Evolutionary conservation across 2,888 invertebrate genomes (phyloP).

Genomic region (Stramonita haemastoma): DNA sequence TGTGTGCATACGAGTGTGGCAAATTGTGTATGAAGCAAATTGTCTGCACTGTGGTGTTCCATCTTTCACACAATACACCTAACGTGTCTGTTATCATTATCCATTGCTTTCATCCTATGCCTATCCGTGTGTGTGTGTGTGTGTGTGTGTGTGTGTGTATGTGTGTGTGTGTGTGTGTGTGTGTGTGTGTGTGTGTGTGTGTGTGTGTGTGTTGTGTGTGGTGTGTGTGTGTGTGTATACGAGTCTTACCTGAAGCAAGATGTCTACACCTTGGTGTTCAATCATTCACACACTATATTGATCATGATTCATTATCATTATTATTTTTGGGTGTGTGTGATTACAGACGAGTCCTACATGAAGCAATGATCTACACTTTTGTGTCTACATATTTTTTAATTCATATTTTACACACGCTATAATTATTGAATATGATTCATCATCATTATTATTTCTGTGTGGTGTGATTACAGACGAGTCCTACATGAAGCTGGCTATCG

Average conservation of each 20-base stretch:
- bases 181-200: not conserved
- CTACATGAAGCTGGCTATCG: constrained; percentile 94
- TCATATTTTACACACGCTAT: too few species aligned
- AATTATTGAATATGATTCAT: not conserved
- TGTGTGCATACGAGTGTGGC: constrained; percentile 24
- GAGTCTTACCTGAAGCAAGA: not conserved
- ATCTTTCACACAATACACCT: not conserved
- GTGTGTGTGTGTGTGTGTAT: not conserved
- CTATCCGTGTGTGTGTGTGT: not conserved
- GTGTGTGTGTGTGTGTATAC: constrained; percentile 33
- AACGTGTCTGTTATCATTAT: not conserved
- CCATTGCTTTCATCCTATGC: too few species aligned
- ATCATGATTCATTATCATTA: not conserved
- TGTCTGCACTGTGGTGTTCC: not conserved
- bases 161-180: not conserved
- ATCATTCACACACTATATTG: not conserved
- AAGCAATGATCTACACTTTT: not conserved
- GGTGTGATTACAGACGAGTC: constrained; percentile 84
- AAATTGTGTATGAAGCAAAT: too few species aligned
- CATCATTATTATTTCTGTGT: not conserved
- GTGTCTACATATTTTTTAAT: too few species aligned
- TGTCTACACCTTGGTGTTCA: not conserved
- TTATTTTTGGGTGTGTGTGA: not conserved
- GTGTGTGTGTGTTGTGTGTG: constrained; percentile 9
- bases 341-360: not conserved